Percentiles rank a stretch among this genome's conserved stretches.
Evolutionary conservation across 2,113 vertebrate genomes (phyloP).

Genomic region (Physeter macrocephalus): DNA sequence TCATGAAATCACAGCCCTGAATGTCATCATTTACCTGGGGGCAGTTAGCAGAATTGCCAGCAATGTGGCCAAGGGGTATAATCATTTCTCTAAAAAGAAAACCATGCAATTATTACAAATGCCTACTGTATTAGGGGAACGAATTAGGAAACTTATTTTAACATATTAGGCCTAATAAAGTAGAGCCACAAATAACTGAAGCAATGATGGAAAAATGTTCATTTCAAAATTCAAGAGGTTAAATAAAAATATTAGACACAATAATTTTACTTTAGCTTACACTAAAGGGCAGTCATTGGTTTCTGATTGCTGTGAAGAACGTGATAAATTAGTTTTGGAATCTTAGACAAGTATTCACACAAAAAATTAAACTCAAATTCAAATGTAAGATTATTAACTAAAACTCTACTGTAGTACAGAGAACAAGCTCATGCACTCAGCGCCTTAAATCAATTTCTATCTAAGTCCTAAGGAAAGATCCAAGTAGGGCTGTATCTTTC

Average conservation of each 20-base stretch:
- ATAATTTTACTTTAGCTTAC: background rate
- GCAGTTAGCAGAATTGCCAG: background rate
- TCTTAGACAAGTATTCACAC: background rate
- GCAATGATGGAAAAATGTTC: background rate
- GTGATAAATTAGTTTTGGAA: background rate
- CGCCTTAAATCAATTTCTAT: background rate
- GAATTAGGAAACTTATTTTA: conserved; percentile 21
- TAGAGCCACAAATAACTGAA: background rate
- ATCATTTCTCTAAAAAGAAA: conserved; percentile 23
- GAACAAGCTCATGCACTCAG: background rate
- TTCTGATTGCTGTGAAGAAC: background rate
- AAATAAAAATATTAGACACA: background rate
- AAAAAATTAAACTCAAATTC: background rate
- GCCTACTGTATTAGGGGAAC: background rate
- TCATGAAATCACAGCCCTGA: background rate
- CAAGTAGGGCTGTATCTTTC: background rate
- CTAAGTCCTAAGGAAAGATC: conserved; percentile 23
- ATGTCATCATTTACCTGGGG: background rate
- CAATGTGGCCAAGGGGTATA: background rate
- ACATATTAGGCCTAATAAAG: background rate
- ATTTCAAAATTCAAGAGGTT: background rate
- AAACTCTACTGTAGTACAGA: conserved; percentile 4
- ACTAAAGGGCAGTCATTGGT: background rate
- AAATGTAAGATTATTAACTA: background rate
- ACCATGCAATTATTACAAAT: background rate